These are phyloP conservation scores for Nephila pilipes DNA, from an alignment of 1,140 invertebrate species.

Conservation along the genomic window DNA sequence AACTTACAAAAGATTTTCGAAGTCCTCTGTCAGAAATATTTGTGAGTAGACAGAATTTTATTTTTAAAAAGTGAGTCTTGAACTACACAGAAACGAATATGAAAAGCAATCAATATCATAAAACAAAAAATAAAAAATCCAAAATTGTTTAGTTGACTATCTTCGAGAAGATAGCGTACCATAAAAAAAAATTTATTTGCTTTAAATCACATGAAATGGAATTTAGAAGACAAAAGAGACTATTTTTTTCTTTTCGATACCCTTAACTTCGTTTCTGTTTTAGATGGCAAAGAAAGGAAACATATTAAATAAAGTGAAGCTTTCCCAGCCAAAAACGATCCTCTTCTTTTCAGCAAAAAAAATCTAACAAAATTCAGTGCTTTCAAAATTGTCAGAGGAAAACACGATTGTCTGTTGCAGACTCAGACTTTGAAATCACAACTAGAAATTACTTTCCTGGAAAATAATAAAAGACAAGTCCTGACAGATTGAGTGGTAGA, in stretches of 20 bases:
- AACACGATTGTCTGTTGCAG: slow-evolving; percentile 50
- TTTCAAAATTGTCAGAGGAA: slow-evolving; percentile 19
- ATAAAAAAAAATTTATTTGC: not conserved
- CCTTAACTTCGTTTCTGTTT: not conserved
- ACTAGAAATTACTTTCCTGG: slow-evolving; percentile 56
- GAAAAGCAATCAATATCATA: too few relatives aligned
- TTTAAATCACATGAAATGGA: slow-evolving; percentile 31
- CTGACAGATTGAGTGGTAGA: slow-evolving; percentile 61
- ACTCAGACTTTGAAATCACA: slow-evolving; percentile 65
- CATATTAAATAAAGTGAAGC: not conserved
- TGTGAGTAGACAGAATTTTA: too few relatives aligned
- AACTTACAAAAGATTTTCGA: too few relatives aligned
- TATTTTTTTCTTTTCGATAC: not conserved
- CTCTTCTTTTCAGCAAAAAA: not conserved
- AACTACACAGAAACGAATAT: too few relatives aligned
- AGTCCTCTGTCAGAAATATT: too few relatives aligned
- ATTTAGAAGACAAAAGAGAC: slow-evolving; percentile 35
- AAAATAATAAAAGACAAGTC: slow-evolving; percentile 39
- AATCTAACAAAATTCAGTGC: not conserved
- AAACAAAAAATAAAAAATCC: not conserved
- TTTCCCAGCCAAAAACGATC: not conserved
- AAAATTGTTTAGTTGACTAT: not conserved
- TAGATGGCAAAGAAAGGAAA: not conserved
- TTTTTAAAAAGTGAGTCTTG: too few relatives aligned
- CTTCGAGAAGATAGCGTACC: not conserved